phyloP scores from a whole-genome alignment of 2,113 vertebrate species.

The Chaetodon trifascialis region DNA sequence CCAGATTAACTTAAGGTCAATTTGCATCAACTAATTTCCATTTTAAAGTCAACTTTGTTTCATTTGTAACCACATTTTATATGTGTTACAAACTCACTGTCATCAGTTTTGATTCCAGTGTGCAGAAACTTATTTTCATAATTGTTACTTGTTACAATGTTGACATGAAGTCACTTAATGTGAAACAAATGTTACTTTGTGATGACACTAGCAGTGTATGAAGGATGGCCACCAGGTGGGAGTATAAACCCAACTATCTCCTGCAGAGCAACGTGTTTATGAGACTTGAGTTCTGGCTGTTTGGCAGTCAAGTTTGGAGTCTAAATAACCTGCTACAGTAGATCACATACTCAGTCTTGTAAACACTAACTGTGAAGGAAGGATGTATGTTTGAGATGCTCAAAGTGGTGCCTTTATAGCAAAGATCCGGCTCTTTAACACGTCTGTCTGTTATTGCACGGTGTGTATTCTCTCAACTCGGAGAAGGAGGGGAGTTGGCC shows the following conservation, averaged over 20 bases:
- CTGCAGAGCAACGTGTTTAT: constrained; percentile 36
- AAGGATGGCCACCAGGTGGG: constrained; percentile 69
- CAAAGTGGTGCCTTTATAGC: constrained; percentile 12
- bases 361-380: constrained; percentile 51
- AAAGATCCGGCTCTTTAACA: constrained; percentile 15
- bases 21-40: background rate
- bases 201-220: background rate
- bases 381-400: constrained; percentile 47
- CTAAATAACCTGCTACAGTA: constrained; percentile 78
- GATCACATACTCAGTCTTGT: constrained; percentile 50
- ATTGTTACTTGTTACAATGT: background rate
- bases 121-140: background rate
- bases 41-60: background rate
- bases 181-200: constrained; percentile 8
- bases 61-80: background rate
- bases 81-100: background rate
- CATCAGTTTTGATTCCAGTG: background rate
- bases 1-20: background rate
- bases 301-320: constrained; percentile 54
- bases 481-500: constrained; percentile 48
- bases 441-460: constrained; percentile 49
- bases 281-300: constrained; percentile 32
- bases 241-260: constrained; percentile 43
- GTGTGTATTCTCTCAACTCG: constrained; percentile 39
- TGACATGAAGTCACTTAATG: background rate